A percentile compares a stretch with the other conserved stretches of the same genome.
phyloP scores from a whole-genome alignment of 2,113 vertebrate genomes.

The Gila orcuttii region DNA sequence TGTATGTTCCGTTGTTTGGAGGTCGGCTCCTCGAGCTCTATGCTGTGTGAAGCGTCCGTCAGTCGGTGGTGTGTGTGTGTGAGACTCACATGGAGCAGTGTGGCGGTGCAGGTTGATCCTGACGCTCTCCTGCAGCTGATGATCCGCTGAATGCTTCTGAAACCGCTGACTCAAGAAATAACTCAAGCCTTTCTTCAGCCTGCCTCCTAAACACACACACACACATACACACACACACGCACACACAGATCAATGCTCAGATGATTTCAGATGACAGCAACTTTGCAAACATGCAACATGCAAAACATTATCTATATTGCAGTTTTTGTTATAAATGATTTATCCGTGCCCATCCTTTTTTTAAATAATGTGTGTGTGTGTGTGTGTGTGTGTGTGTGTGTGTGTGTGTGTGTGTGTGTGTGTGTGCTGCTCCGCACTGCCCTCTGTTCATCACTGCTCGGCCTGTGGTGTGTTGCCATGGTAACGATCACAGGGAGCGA shows the following conservation, averaged over 20 bases:
- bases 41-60: too few species aligned
- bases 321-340: too few species aligned
- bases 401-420: background rate
- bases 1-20: background rate
- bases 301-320: too few species aligned
- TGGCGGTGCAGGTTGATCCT: slow-evolving; percentile 93
- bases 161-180: slow-evolving; percentile 92
- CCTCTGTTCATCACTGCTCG: background rate
- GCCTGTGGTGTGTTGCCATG: background rate
- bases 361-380: background rate
- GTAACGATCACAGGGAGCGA: background rate
- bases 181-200: slow-evolving; percentile 90
- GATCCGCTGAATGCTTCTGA: slow-evolving; percentile 90
- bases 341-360: too few species aligned
- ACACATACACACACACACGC: slow-evolving; percentile 41
- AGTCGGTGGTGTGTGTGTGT: background rate
- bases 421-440: background rate
- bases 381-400: background rate
- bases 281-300: too few species aligned
- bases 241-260: background rate
- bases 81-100: slow-evolving; percentile 95
- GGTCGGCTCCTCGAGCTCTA: too few species aligned
- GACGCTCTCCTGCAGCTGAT: slow-evolving; percentile 92
- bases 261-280: too few species aligned
- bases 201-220: slow-evolving; percentile 79